Percentiles rank a stretch among this genome's conserved stretches.
These are phyloP conservation scores for Huso huso DNA, from an alignment of 2,797 vertebrate species.

Conservation along the genomic window DNA sequence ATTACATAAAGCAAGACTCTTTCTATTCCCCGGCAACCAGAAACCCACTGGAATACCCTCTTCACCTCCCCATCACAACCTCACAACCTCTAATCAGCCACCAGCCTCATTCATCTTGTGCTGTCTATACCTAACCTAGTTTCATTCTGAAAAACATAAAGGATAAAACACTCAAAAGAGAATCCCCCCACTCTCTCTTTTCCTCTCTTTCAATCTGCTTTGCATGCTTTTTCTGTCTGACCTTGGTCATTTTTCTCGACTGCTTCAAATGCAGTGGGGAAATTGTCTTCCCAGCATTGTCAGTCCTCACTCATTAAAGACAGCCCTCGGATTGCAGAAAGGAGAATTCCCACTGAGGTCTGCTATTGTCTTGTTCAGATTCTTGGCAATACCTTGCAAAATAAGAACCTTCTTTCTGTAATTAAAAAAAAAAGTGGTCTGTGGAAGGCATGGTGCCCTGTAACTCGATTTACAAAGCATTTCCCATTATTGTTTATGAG, in stretches of 20 bases:
- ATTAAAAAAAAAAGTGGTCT: slow-evolving; percentile 4
- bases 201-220: neutral
- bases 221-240: slow-evolving; percentile 42
- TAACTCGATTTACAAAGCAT: too few relatives aligned
- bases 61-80: too few relatives aligned
- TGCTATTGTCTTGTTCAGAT: slow-evolving; percentile 41
- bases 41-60: too few relatives aligned
- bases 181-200: neutral
- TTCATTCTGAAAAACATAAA: neutral
- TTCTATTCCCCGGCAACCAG: too few relatives aligned
- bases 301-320: slow-evolving; percentile 39
- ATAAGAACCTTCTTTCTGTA: slow-evolving; percentile 25
- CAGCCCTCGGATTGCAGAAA: slow-evolving; percentile 24
- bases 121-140: neutral
- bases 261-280: slow-evolving; percentile 45
- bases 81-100: too few relatives aligned
- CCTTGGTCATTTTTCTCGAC: slow-evolving; percentile 61
- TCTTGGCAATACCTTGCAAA: slow-evolving; percentile 24
- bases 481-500: too few relatives aligned
- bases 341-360: slow-evolving; percentile 23
- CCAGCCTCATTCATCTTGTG: too few relatives aligned
- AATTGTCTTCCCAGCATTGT: slow-evolving; percentile 48
- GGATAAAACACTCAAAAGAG: neutral
- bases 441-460: slow-evolving; percentile 24
- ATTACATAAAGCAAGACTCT: too few relatives aligned